Conservation (phyloP, 2,113 vertebrate genomes). For the Neofelis nebulosa region DNA sequence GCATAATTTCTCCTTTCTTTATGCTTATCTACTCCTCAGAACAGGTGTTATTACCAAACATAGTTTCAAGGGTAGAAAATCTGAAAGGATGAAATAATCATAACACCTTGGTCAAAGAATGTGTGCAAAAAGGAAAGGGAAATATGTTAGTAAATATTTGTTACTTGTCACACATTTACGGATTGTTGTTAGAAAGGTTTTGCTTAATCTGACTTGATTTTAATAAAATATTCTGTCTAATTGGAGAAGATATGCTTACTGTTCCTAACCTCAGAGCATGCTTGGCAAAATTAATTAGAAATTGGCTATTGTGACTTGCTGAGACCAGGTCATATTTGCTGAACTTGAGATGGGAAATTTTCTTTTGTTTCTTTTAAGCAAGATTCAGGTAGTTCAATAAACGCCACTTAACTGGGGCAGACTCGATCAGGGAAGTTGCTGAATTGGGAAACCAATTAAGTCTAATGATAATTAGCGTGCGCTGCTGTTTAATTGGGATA, state of each 20-base stretch:
- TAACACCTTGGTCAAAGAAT: neutral
- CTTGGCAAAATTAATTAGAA: constrained; percentile 75
- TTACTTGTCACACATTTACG: constrained; percentile 39
- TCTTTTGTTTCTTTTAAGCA: constrained; percentile 75
- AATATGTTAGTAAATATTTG: constrained; percentile 38
- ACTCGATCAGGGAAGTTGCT: constrained; percentile 75
- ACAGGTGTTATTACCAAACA: neutral
- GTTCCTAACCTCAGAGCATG: neutral
- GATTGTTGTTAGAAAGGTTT: constrained; percentile 45
- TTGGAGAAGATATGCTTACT: neutral
- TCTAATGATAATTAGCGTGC: constrained; percentile 77
- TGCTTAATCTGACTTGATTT: constrained; percentile 53
- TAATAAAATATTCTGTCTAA: constrained; percentile 59
- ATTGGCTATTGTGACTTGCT: constrained; percentile 64
- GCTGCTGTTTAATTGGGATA: constrained; percentile 75
- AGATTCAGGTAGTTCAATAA: constrained; percentile 80
- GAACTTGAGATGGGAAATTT: constrained; percentile 62
- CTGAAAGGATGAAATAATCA: neutral
- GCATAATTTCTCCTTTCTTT: neutral
- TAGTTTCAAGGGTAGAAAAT: neutral
- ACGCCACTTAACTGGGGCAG: constrained; percentile 74
- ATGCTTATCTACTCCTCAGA: neutral
- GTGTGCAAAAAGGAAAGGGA: neutral
- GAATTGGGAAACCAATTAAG: constrained; percentile 81
- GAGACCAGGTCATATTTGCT: constrained; percentile 64